Evolutionary conservation across 2,113 vertebrate species (phyloP).

Genomic region (Toxotes chatareus): DNA sequence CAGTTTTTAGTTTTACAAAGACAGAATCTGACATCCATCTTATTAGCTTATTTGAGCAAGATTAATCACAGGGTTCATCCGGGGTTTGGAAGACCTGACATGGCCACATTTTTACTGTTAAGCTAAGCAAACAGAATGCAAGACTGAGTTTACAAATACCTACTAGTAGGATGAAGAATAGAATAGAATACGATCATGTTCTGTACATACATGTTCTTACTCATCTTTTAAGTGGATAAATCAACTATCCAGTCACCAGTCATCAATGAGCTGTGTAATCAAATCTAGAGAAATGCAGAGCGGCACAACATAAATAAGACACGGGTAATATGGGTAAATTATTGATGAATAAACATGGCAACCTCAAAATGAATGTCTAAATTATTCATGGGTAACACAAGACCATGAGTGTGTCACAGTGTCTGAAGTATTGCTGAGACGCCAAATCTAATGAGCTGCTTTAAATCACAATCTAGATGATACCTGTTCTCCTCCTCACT

Average conservation of each 20-base stretch:
- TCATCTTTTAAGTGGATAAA: constrained; percentile 39
- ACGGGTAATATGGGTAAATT: constrained; percentile 62
- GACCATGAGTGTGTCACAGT: constrained; percentile 47
- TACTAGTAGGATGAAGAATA: not conserved
- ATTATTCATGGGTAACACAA: constrained; percentile 73
- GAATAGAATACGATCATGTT: constrained; percentile 1
- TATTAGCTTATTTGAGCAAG: not conserved
- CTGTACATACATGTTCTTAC: not conserved
- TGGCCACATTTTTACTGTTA: not conserved
- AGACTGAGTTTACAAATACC: not conserved
- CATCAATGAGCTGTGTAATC: constrained; percentile 51
- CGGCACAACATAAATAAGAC: constrained; percentile 59
- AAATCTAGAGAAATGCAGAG: constrained; percentile 54
- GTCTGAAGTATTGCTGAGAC: constrained; percentile 57
- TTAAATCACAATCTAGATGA: constrained; percentile 63
- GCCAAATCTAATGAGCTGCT: constrained; percentile 52
- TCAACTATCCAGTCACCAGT: constrained; percentile 34
- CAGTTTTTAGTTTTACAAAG: too few relatives aligned
- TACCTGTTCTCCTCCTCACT: constrained; percentile 16
- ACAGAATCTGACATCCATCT: not conserved
- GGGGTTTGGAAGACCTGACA: not conserved
- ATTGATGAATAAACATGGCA: constrained; percentile 71
- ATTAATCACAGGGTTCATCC: constrained; percentile 1
- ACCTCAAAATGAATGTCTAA: constrained; percentile 66
- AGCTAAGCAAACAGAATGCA: not conserved